Conservation (phyloP, 2,113 vertebrate species). For the Glareola pratincola region DNA sequence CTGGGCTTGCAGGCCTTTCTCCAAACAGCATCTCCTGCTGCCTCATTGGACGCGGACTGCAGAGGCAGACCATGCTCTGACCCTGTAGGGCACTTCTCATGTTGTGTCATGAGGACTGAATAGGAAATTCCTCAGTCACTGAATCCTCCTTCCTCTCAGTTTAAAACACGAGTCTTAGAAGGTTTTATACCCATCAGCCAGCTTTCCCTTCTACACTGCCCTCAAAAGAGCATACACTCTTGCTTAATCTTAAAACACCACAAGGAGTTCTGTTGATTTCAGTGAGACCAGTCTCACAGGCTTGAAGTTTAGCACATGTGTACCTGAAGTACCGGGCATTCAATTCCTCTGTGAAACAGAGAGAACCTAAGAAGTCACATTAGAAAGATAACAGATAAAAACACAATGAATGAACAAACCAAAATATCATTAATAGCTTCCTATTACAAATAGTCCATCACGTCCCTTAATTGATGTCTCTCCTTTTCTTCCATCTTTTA, state of each 20-base stretch:
- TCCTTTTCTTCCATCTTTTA: not conserved
- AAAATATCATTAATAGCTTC: not conserved
- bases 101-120: not conserved
- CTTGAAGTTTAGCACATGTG: not conserved
- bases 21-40: not conserved
- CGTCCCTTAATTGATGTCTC: not conserved
- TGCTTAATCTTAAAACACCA: not conserved
- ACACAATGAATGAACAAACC: not conserved
- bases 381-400: constrained; percentile 6
- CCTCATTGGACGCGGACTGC: rapidly evolving
- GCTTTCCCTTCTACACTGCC: not conserved
- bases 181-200: not conserved
- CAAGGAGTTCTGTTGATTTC: not conserved
- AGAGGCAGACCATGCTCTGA: not conserved
- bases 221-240: not conserved
- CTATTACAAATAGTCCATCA: not conserved
- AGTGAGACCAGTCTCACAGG: not conserved
- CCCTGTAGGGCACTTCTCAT: not conserved
- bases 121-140: not conserved
- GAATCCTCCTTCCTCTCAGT: not conserved
- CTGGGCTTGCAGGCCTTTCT: not conserved
- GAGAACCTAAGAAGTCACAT: not conserved
- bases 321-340: not conserved
- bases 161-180: not conserved
- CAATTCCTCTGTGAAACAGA: not conserved